phyloP scores from a whole-genome alignment of 2,888 invertebrate species.

The Lomographa bimaculata region DNA sequence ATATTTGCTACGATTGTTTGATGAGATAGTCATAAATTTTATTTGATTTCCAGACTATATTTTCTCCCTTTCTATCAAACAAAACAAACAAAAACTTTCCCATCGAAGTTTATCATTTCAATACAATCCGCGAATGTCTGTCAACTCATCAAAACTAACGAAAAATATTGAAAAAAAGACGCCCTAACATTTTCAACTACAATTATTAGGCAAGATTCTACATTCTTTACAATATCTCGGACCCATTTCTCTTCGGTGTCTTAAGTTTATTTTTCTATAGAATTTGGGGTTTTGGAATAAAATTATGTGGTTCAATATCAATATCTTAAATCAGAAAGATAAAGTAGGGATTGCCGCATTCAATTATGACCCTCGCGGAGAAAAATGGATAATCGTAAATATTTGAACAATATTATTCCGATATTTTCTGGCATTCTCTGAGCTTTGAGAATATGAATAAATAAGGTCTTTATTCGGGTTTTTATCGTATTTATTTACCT shows the following conservation, averaged over 20 bases:
- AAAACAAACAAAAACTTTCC: constrained; percentile 23
- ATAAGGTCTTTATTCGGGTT: constrained; percentile 17
- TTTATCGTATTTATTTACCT: constrained; percentile 16
- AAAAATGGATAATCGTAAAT: constrained; percentile 54
- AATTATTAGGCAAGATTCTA: constrained; percentile 18
- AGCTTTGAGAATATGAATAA: constrained; percentile 11
- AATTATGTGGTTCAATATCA: constrained; percentile 29
- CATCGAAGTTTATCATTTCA: constrained; percentile 19
- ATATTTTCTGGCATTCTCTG: constrained; percentile 20
- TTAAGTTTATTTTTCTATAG: constrained; percentile 10
- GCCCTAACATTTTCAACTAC: constrained; percentile 17
- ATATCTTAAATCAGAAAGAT: constrained; percentile 52
- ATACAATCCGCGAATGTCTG: constrained; percentile 38
- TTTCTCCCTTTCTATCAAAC: too few relatives aligned
- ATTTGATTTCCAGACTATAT: too few relatives aligned
- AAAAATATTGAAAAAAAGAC: constrained; percentile 35
- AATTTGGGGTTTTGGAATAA: constrained; percentile 1
- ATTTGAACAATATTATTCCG: constrained; percentile 45
- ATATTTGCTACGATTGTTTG: too few relatives aligned
- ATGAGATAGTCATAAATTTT: too few relatives aligned
- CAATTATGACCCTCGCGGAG: constrained; percentile 49
- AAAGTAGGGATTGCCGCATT: constrained; percentile 46
- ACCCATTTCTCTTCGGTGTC: too few relatives aligned
- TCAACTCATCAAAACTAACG: constrained; percentile 44
- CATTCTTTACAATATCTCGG: too few relatives aligned